phyloP scores from a whole-genome alignment of 2,888 invertebrate species.

The Mythimna vitellina region DNA sequence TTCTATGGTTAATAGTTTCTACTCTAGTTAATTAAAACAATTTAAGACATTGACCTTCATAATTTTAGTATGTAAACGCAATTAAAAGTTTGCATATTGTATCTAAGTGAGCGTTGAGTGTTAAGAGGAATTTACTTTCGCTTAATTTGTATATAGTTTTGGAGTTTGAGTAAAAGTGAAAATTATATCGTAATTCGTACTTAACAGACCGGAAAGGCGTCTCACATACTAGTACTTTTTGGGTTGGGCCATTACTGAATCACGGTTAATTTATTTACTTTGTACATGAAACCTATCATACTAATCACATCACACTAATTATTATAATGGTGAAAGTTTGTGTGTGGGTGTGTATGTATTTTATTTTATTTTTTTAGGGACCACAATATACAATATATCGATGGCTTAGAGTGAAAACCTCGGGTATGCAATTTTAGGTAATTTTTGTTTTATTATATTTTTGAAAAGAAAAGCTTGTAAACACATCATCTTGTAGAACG shows the following conservation, averaged over 20 bases:
- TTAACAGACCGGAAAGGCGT: slow-evolving; percentile 70
- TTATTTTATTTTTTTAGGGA: no score
- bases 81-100: slow-evolving; percentile 36
- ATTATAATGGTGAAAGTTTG: no score
- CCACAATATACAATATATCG: no score
- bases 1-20: background rate
- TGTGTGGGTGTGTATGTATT: no score
- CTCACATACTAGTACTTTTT: slow-evolving; percentile 17
- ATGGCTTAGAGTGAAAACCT: no score
- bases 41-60: slow-evolving; percentile 57
- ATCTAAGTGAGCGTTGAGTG: slow-evolving; percentile 42
- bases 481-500: no score
- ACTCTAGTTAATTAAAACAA: slow-evolving; percentile 9
- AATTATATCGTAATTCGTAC: slow-evolving; percentile 72
- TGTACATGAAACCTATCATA: background rate
- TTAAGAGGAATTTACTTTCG: slow-evolving; percentile 70
- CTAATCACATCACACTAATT: no score
- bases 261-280: background rate
- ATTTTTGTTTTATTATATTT: no score
- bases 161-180: slow-evolving; percentile 76
- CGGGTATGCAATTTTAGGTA: no score
- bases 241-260: slow-evolving; percentile 38
- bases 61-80: slow-evolving; percentile 34
- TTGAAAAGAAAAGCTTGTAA: no score
- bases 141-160: slow-evolving; percentile 63